Evolutionary conservation across 1,140 invertebrate species (phyloP).

Genomic region (Zaprionus lachaisei): DNA sequence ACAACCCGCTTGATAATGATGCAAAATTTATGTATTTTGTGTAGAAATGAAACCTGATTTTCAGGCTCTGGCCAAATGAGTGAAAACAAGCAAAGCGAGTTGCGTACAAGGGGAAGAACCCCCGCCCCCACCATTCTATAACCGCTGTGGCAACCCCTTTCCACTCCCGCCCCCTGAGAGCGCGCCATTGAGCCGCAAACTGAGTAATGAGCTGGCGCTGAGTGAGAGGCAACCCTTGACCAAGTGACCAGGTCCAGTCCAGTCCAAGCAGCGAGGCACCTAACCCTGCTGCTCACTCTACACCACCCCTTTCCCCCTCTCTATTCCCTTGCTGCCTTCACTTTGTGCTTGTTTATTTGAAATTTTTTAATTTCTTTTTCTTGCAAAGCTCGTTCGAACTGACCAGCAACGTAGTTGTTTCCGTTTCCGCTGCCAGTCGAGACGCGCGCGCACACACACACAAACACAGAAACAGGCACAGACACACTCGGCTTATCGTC

Average conservation of each 20-base stretch:
- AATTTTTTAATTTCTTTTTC: neutral
- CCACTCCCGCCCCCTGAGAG: neutral
- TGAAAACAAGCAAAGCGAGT: conserved; percentile 43
- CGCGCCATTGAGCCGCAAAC: neutral
- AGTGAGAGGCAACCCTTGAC: conserved; percentile 43
- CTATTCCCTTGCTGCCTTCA: neutral
- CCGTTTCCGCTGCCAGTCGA: conserved; percentile 43
- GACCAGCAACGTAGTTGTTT: conserved; percentile 48
- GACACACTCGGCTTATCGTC: conserved; percentile 28
- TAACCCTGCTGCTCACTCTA: neutral
- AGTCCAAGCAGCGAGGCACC: neutral
- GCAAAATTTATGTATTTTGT: conserved; percentile 84
- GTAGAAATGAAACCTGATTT: conserved; percentile 84
- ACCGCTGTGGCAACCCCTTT: neutral
- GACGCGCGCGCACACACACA: conserved; percentile 38
- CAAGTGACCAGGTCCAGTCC: conserved; percentile 32
- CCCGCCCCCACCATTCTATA: neutral
- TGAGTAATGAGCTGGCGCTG: conserved; percentile 10
- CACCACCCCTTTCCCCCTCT: neutral
- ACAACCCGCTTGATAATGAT: conserved; percentile 75
- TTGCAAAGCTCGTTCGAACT: conserved; percentile 7
- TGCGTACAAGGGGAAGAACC: neutral
- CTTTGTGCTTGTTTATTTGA: neutral
- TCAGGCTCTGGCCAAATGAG: conserved; percentile 57
- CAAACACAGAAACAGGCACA: conserved; percentile 2